Evolutionary conservation across 2,888 invertebrate species (phyloP), one percentile per base, ranked within the genome.

Genomic region (Notodonta ziczac): DNA sequence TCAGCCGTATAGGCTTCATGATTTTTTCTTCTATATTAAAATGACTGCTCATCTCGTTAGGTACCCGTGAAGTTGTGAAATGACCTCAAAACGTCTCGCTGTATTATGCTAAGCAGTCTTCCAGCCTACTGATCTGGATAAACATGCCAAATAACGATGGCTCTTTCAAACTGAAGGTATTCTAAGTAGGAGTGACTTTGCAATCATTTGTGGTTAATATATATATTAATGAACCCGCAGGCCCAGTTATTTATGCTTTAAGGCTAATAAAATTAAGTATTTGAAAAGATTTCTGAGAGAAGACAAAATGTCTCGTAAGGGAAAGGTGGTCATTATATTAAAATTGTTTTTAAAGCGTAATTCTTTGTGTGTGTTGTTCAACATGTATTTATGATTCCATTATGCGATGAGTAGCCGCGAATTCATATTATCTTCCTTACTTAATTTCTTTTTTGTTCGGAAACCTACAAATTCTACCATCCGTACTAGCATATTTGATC

Each of bases 61-160:
- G 65, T 63, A 58, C 10, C 56, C 65, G 57, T 60, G 10, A 50
- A 48, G 16, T 42, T 56, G 42, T 65, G 50, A 48, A 67, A 61
- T 48, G 42, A 53, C 44, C 52, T 58, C n/a, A 39, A 55, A 61
- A 70, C 53, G 50, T 51, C 66, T 57, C 62, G 60, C 61, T 61
- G 63, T 61, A 63, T 70, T 70, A 70, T 70, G 68, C 62, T 62
- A 66, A 69, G 62, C 66, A 63, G n/a, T 51, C 63, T 73, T 76
- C 65, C 69, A 59, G 55, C 51, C 64, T 57, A 69, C 8, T 73
- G 76, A 53, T 60, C 70, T 60, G 76, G 44, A 67, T 69, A 62
- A 70, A 73, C 71, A 73, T 60, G 69, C 63, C 74, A 71, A 51
- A 62, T 65, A 60, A 65, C 63, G 57, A 35, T 46, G 60, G 56